Conservation (phyloP, 2,888 invertebrate species). For the Tholera decimalis region DNA sequence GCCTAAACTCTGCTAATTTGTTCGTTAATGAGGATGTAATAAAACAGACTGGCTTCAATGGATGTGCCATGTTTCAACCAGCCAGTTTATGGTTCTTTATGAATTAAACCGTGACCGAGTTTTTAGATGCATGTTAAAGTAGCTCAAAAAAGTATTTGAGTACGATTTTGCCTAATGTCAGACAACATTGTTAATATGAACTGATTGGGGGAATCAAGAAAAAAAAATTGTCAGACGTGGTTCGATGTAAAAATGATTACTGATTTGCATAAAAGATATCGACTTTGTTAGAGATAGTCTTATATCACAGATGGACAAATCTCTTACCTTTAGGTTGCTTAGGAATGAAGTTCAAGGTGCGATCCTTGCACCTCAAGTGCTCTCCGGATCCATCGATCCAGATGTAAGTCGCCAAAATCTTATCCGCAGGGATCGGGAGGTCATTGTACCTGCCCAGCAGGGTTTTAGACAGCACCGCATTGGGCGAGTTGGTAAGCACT, state of each 20-base stretch:
- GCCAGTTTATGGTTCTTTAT: slow-evolving; percentile 48
- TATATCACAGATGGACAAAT: neutral
- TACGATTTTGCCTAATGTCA: too few relatives aligned
- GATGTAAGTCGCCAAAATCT: slow-evolving; percentile 96
- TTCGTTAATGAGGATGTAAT: slow-evolving; percentile 85
- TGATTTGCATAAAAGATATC: too few relatives aligned
- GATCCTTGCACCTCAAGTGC: slow-evolving; percentile 96
- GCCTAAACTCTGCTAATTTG: slow-evolving; percentile 79
- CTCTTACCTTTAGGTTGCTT: slow-evolving; percentile 94
- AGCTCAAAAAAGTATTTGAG: too few relatives aligned
- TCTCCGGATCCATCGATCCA: slow-evolving; percentile 99
- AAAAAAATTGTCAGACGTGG: too few relatives aligned
- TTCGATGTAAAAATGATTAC: too few relatives aligned
- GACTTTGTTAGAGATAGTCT: neutral
- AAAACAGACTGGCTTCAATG: slow-evolving; percentile 71
- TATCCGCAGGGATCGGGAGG: slow-evolving; percentile 95
- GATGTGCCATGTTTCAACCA: slow-evolving; percentile 66
- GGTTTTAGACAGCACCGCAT: slow-evolving; percentile 95
- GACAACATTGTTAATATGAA: too few relatives aligned
- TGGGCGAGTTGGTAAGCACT: slow-evolving; percentile 93
- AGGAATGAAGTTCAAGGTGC: slow-evolving; percentile 96
- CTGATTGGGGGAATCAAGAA: too few relatives aligned
- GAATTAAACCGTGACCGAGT: slow-evolving; percentile 50
- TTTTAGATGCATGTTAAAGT: slow-evolving; percentile 10
- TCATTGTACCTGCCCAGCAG: slow-evolving; percentile 94